Base-by-base conservation (phyloP, 2,888 invertebrate genomes). In the Drosophila macrothrix region DNA sequence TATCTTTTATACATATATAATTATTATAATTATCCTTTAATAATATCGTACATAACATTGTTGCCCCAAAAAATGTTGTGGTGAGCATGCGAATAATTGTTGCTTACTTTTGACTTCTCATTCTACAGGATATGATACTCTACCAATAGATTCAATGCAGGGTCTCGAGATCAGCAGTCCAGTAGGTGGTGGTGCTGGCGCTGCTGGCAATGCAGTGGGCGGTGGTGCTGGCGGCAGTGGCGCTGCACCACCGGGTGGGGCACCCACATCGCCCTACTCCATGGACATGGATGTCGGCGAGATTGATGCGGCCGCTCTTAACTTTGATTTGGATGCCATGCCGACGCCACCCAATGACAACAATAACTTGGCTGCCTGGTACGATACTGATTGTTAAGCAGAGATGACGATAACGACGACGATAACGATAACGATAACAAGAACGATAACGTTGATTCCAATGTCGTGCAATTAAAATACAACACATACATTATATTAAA, bases 121-220 rank as follows among this genome's bases (percentile, higher is more conserved):
- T 63, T 83, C 16, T 22, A 35, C 88, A 98, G 98, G 98, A 95
- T 98, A 98, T 96, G 98, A 98, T 96, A 97, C 98, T 95, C 96
- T 98, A 96, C 98, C 98, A 95, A 97, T 98, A 96, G 98, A 98
- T 94, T 97, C 97, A 90, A 97, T 98, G 97, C 97, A 98, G 95
- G 98, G 98, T 82, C 94, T 98, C 92, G 98, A 98, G 93, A 97
- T 98, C 92, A 97, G 97, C 92, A 92, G 93, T 84, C 93, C 92
- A 78, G 92, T 92, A 73, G 93, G 92, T 71, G 91, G 90, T 63
- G 84, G 89, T 41, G 90, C 77, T 69, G 75, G 75, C 65, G 79
- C 74, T 49, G 82, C 82, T 74, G 88, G 84, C 31, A 77, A 85
- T 46, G 81, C 87, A 53, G 86, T 84, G 65, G 91, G 91, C 75